Percentiles rank a stretch among this genome's conserved stretches.
Conservation (phyloP, 2,113 vertebrate species). For the Chlamydotis undulata region DNA sequence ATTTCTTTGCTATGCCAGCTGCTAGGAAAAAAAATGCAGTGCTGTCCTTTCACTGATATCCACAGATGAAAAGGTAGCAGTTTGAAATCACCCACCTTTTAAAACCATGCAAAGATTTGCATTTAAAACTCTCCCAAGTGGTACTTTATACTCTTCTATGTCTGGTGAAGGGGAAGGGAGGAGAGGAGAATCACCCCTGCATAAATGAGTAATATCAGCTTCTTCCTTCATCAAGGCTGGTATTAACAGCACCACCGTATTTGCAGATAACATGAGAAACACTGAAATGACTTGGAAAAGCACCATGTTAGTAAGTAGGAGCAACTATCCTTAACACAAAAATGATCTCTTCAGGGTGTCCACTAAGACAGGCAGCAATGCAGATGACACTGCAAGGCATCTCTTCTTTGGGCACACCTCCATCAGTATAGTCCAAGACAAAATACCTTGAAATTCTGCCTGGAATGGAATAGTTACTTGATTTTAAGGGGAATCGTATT, state of each 20-base stretch:
- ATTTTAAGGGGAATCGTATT: background rate
- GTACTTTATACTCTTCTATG: background rate
- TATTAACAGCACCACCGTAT: background rate
- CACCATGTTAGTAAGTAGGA: background rate
- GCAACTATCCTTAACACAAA: background rate
- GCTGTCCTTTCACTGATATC: background rate
- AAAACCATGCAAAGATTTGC: background rate
- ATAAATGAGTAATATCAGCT: background rate
- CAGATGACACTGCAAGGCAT: background rate
- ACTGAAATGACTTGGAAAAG: background rate
- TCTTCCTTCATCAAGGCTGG: background rate
- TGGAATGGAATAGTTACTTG: background rate
- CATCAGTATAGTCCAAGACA: background rate
- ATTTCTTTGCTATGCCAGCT: slow-evolving; percentile 3
- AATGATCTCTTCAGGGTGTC: background rate
- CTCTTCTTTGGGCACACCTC: background rate
- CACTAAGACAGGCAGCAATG: background rate
- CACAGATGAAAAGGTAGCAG: background rate
- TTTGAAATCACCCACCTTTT: background rate
- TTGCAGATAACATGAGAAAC: background rate
- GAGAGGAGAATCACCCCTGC: background rate
- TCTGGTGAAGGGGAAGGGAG: background rate
- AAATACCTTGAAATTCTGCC: background rate
- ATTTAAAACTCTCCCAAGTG: background rate
- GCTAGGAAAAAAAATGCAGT: background rate